Base-by-base conservation (phyloP, 2,888 invertebrate genomes). In the Empis livida region DNA sequence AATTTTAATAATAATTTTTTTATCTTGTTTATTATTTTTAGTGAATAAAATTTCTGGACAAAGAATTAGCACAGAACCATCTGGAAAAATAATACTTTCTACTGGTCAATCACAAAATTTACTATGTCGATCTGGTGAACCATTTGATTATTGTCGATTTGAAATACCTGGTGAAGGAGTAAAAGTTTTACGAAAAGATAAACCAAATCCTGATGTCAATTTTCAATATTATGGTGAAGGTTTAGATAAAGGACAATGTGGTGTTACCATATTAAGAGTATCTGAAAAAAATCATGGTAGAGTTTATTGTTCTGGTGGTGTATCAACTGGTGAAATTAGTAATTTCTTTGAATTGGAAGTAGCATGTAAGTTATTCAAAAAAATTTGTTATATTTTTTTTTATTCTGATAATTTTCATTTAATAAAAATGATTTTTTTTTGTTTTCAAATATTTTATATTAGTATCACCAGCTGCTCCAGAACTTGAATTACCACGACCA, bases 311-410 rank as follows among this genome's bases (percentile, higher is more conserved):
- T 72, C 72, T 32, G 62, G 86, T 46, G 82, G 80, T 0, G 73
- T 79, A 0, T 67, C 67, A 49, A 71, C 73, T 0, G 77, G 77
- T 31, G 86, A 86, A 59, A 64, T 77, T 1, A 65, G 68, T 0
- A 82, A 76, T 15, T 64, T 62, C 10, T 78, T 84, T 72, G 73
- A 72, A 43, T 71, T 88, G 11, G 69, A 78, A 4, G 82, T 88
- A 32, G 86, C 86, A 49, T 73, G 87, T 87, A 65, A 76, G 85
- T 81, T n/a, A n/a, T n/a, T n/a, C n/a, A n/a, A n/a, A n/a, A n/a
- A n/a, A n/a, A n/a, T n/a, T n/a, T n/a, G n/a, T n/a, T n/a, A n/a
- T n/a, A n/a, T n/a, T n/a, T n/a, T n/a, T n/a, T n/a, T n/a, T n/a
- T n/a, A n/a, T n/a, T n/a, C n/a, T n/a, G n/a, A n/a, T n/a, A n/a